A percentile compares a stretch with the other conserved stretches of the same genome.
Conservation (phyloP, 2,797 vertebrate species). For the Oceanodroma leucorhoa region DNA sequence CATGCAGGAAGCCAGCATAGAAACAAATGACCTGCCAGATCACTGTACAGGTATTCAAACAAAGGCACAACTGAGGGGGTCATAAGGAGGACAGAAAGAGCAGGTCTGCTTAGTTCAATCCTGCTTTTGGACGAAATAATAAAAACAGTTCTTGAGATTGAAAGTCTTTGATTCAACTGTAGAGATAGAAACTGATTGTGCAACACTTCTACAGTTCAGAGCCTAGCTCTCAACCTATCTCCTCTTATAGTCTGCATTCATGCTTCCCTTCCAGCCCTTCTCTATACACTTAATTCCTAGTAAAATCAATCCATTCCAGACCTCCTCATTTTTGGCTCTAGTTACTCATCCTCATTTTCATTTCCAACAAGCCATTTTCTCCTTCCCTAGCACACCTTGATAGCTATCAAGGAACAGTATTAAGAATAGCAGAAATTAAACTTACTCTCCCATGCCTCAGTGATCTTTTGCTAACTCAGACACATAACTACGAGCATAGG, state of each 20-base stretch:
- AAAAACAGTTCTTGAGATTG: background rate
- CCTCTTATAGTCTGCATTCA: background rate
- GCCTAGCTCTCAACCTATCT: background rate
- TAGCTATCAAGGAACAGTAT: background rate
- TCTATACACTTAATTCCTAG: background rate
- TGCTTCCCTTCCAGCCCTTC: background rate
- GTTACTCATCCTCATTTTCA: background rate
- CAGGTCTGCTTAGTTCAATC: background rate
- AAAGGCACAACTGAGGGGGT: background rate
- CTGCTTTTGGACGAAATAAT: background rate
- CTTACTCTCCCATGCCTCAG: background rate
- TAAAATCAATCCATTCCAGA: background rate
- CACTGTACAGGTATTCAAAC: conserved; percentile 12
- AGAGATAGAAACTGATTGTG: background rate
- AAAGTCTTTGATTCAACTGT: background rate
- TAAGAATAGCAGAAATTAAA: background rate
- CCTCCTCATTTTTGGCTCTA: background rate
- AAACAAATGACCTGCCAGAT: conserved; percentile 14
- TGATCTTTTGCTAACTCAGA: background rate
- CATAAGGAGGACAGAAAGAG: background rate
- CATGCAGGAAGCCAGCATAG: background rate
- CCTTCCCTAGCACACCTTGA: background rate
- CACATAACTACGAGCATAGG: background rate
- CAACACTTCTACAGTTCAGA: background rate
- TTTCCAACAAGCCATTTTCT: background rate